phyloP scores from a whole-genome alignment of 2,113 vertebrate genomes.

The Haliaeetus leucogaster region DNA sequence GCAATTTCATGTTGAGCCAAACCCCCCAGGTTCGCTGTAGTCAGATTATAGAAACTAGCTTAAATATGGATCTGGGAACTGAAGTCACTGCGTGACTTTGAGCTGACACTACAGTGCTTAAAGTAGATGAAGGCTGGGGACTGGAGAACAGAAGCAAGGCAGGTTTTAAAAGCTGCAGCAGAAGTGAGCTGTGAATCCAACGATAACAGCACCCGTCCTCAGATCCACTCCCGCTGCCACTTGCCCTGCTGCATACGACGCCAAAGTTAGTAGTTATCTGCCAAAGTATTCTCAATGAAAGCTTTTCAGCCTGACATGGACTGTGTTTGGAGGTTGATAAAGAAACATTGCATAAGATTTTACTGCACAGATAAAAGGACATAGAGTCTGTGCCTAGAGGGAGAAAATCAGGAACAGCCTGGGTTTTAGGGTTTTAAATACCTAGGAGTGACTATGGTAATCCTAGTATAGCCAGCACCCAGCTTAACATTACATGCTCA shows the following conservation, averaged over 20 bases:
- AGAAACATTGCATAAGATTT: not conserved
- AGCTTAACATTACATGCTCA: not conserved
- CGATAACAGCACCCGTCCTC: not conserved
- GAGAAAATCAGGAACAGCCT: not conserved
- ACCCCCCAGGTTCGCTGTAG: not conserved
- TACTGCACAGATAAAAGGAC: not conserved
- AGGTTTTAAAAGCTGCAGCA: not conserved
- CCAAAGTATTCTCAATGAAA: not conserved
- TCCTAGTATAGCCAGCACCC: not conserved
- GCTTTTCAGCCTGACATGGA: not conserved
- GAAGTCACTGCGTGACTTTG: not conserved
- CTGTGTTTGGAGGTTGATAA: not conserved
- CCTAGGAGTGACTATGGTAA: not conserved
- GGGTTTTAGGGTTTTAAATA: not conserved
- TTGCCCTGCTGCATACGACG: not conserved
- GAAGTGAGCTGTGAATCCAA: not conserved
- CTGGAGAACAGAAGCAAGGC: not conserved
- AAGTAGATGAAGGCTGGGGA: not conserved
- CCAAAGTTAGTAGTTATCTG: not conserved
- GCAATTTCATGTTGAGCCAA: not conserved
- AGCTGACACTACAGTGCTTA: not conserved
- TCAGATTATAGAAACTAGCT: not conserved
- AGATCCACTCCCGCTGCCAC: rapidly evolving
- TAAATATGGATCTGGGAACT: not conserved
- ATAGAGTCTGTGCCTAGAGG: not conserved